phyloP scores from a whole-genome alignment of 2,888 invertebrate genomes.

The Phanerotoma sp. region DNA sequence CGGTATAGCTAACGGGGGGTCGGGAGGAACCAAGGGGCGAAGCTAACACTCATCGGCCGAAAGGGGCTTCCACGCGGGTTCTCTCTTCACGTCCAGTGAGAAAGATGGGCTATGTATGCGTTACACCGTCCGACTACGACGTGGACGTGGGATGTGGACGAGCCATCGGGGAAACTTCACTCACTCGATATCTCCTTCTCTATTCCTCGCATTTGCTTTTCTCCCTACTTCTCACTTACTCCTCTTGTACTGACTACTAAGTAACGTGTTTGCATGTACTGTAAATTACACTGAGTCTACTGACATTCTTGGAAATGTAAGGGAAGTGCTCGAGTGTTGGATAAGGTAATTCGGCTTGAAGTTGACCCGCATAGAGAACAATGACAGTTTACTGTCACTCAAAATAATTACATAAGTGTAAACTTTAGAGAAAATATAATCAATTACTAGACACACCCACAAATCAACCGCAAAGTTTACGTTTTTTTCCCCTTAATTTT shows the following conservation, averaged over 20 bases:
- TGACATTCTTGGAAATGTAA: conserved; percentile 9
- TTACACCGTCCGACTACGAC: conserved; percentile 22
- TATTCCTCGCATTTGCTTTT: neutral
- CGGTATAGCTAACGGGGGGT: too few relatives aligned
- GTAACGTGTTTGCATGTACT: conserved; percentile 25
- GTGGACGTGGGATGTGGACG: conserved; percentile 27
- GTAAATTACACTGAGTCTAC: conserved; percentile 25
- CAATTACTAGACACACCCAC: too few relatives aligned
- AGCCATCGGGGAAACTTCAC: conserved; percentile 23
- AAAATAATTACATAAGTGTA: too few relatives aligned
- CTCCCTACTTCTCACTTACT: neutral
- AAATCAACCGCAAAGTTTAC: too few relatives aligned
- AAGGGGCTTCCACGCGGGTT: conserved; percentile 46
- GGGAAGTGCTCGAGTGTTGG: neutral
- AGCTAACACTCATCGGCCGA: conserved; percentile 46
- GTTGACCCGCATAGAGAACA: conserved; percentile 10
- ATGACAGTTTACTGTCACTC: too few relatives aligned
- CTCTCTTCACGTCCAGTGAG: neutral
- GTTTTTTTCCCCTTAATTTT: too few relatives aligned
- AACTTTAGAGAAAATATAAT: too few relatives aligned
- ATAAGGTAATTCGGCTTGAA: conserved; percentile 14
- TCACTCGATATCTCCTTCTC: conserved; percentile 24
- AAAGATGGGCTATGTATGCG: conserved; percentile 20
- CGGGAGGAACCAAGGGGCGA: conserved; percentile 17
- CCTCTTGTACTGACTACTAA: conserved; percentile 9